phyloP scores from a whole-genome alignment of 2,888 invertebrate genomes.

The Ariolimax columbianus region DNA sequence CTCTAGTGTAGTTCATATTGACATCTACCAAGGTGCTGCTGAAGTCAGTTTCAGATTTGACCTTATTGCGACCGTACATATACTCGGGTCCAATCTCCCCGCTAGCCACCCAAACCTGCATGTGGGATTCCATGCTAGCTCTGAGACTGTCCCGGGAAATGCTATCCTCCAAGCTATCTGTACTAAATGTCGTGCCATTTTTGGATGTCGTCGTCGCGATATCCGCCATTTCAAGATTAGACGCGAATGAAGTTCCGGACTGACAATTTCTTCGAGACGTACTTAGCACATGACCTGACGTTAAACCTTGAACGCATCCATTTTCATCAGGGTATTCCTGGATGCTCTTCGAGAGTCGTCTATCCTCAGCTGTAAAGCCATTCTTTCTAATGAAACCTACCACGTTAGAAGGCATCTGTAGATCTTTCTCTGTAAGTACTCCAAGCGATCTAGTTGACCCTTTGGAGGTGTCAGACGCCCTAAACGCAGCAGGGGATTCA shows the following conservation, averaged over 20 bases:
- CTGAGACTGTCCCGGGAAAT: background rate
- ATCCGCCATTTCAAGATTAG: background rate
- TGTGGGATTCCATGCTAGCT: background rate
- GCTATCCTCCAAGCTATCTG: background rate
- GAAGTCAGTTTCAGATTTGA: background rate
- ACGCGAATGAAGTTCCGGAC: background rate
- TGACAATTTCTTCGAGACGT: background rate
- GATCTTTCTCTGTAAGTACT: background rate
- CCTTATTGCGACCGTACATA: background rate
- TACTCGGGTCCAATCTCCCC: background rate
- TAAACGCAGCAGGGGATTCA: background rate
- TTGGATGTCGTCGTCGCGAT: background rate
- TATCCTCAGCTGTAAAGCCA: background rate
- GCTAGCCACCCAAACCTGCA: background rate
- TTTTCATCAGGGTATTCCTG: background rate
- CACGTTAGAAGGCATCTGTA: background rate
- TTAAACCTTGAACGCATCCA: background rate
- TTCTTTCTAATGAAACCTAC: background rate
- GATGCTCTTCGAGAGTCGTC: background rate
- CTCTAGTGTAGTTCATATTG: background rate
- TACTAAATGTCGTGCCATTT: background rate
- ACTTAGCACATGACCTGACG: background rate
- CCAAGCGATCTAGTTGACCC: conserved; percentile 9
- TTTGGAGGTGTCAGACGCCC: background rate
- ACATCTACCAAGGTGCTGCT: background rate